Evolutionary conservation across 1,140 invertebrate genomes (phyloP), one percentile per base, ranked within the genome.

Genomic region (Zaprionus africanus): DNA sequence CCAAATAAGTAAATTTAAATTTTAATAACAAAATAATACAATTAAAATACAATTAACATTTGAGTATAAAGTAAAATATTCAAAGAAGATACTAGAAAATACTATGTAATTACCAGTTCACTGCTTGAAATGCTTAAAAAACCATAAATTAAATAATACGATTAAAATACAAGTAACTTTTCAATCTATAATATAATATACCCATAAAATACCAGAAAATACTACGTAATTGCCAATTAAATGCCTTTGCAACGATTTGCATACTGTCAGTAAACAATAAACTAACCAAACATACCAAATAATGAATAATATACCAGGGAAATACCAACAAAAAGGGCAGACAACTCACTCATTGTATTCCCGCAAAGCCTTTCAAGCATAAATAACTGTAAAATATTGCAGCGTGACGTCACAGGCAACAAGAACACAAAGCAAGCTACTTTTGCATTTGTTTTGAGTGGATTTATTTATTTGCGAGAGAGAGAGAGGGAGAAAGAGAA

Each of bases 381-480:
- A 75, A 75, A 69, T 76, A 76, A 71, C 73, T 60, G 59, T 60
- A 71, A 76, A 70, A 76, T 64, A 69, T 70, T 19, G 41, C 60
- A 17, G 36, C 9, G 36, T 46, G 59, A 58, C 72, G 65, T 56
- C 56, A 73, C 41, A 68, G 43, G 28, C 36, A 28, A 38, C 36
- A 15, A 15, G 9, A 38, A 5, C 36, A 46, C 41, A 46, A 7
- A 17, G 41, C 57, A 54, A 49, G 22, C 64, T 60, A 54, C 58
- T 59, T 46, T 65, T 78, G 57, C 61, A 61, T 78, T 76, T 64
- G 64, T 66, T 83, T 81, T 54, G 76, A 75, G 73, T 78, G 73
- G 84, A 78, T 88, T 88, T 86, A 74, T 82, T 87, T 79, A 77
- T 65, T 65, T 64, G 72, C 41, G 57, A 41, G 54, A 53, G 46